Evolutionary conservation across 2,113 vertebrate genomes (phyloP).

Genomic region (Hypomesus transpacificus): DNA sequence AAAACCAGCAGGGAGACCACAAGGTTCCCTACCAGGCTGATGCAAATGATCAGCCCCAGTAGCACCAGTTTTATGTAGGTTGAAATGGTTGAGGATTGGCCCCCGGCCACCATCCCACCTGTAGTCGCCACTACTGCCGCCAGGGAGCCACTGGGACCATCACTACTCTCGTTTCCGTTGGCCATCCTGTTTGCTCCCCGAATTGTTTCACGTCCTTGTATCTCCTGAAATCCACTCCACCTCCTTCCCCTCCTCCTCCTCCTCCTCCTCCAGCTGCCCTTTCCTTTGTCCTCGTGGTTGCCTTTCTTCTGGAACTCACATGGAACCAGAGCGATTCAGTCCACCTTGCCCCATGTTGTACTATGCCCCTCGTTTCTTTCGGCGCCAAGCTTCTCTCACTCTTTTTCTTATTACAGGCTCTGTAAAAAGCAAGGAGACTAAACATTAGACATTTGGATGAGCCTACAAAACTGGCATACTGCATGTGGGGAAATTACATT

Average conservation of each 20-base stretch:
- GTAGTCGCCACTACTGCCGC: conserved; percentile 67
- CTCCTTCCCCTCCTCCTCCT: conserved; percentile 46
- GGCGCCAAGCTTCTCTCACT: conserved; percentile 10
- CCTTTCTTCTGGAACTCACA: conserved; percentile 57
- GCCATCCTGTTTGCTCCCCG: conserved; percentile 62
- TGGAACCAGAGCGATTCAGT: conserved; percentile 51
- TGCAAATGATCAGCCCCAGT: conserved; percentile 83
- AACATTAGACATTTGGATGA: conserved; percentile 12
- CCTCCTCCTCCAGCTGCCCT: conserved; percentile 50
- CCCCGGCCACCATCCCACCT: conserved; percentile 67
- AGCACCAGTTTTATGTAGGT: conserved; percentile 84
- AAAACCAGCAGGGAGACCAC: conserved; percentile 83
- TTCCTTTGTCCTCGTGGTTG: conserved; percentile 67
- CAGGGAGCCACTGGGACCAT: conserved; percentile 61
- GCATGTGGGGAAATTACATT: neutral
- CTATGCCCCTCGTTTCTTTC: conserved; percentile 29
- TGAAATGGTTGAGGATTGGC: conserved; percentile 69
- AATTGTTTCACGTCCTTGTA: conserved; percentile 35
- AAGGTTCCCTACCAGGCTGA: conserved; percentile 83
- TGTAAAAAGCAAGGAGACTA: conserved; percentile 37
- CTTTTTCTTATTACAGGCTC: conserved; percentile 27
- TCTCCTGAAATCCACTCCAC: conserved; percentile 39
- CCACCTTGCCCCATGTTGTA: conserved; percentile 65
- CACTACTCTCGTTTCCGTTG: conserved; percentile 76
- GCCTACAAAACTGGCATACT: neutral